Percentiles rank a stretch among this genome's conserved stretches.
phyloP scores from a whole-genome alignment of 2,797 vertebrate species.

The Momotus momota region DNA sequence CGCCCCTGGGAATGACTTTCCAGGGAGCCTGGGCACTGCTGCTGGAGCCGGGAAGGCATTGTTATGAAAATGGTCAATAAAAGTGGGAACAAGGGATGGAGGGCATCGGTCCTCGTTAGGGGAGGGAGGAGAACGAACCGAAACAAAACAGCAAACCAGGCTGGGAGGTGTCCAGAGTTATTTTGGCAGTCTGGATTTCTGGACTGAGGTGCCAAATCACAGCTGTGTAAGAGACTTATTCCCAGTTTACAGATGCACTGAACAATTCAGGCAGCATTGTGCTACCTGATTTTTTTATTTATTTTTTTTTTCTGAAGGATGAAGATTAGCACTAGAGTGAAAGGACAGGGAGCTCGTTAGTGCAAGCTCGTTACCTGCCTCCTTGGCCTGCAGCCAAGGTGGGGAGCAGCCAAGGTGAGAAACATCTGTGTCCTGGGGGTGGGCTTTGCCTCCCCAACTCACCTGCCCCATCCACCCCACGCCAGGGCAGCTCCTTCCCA shows the following conservation, averaged over 20 bases:
- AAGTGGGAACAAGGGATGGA: constrained; percentile 46
- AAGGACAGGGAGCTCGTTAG: constrained; percentile 51
- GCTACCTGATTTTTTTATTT: background rate
- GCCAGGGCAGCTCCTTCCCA: background rate
- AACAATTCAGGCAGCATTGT: constrained; percentile 15
- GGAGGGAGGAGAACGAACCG: constrained; percentile 16
- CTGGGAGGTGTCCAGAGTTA: constrained; percentile 61
- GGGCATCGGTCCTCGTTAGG: constrained; percentile 52
- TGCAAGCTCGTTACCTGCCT: constrained; percentile 20
- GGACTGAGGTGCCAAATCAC: constrained; percentile 32
- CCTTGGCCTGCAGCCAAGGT: constrained; percentile 6
- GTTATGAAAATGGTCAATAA: constrained; percentile 44
- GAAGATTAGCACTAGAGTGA: constrained; percentile 36
- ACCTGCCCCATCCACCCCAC: accelerated
- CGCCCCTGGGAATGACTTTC: constrained; percentile 65
- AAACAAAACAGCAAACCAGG: constrained; percentile 38
- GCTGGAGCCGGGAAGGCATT: background rate
- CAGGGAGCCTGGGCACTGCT: constrained; percentile 33
- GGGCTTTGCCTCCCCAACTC: background rate
- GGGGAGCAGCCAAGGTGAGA: constrained; percentile 23
- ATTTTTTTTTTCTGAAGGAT: background rate
- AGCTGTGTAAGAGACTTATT: constrained; percentile 18
- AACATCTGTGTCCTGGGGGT: background rate
- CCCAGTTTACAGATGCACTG: background rate
- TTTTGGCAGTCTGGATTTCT: constrained; percentile 54